Percentiles rank a stretch among this genome's conserved stretches.
Conservation (phyloP, 1,140 invertebrate species). For the Portunus trituberculatus region DNA sequence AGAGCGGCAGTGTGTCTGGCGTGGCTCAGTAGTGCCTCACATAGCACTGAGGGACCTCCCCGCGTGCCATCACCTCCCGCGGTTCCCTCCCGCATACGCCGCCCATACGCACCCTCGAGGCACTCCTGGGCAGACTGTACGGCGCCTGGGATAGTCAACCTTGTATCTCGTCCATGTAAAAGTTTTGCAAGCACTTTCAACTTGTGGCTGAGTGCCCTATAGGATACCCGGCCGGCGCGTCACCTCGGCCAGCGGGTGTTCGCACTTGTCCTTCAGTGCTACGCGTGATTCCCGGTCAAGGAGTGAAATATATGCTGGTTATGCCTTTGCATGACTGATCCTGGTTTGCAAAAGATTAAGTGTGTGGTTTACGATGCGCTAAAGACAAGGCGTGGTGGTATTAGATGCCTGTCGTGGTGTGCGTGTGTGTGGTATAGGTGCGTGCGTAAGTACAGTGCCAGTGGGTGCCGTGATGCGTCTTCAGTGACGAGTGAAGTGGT, state of each 20-base stretch:
- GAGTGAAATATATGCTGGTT: too few relatives aligned
- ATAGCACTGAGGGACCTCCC: background rate
- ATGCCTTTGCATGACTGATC: too few relatives aligned
- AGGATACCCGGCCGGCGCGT: background rate
- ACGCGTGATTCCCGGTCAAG: background rate
- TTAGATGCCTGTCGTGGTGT: background rate
- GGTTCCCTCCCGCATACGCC: background rate
- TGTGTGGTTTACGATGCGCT: too few relatives aligned
- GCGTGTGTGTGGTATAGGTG: background rate
- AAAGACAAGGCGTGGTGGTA: too few relatives aligned
- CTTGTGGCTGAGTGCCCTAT: background rate
- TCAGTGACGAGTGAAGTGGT: background rate
- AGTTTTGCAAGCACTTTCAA: background rate
- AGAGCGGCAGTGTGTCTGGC: too few relatives aligned
- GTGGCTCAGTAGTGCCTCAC: slow-evolving; percentile 28
- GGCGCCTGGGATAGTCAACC: background rate
- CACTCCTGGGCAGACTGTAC: background rate
- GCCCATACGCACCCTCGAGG: background rate
- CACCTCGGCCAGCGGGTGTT: background rate
- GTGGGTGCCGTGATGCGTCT: background rate
- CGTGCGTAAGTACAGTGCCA: background rate
- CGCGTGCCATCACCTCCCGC: background rate
- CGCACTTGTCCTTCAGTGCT: background rate
- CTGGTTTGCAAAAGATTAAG: too few relatives aligned
- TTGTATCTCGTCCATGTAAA: background rate